These are phyloP conservation scores for Drosophila subquinaria DNA, from an alignment of 2,888 invertebrate genomes.

Conservation along the genomic window DNA sequence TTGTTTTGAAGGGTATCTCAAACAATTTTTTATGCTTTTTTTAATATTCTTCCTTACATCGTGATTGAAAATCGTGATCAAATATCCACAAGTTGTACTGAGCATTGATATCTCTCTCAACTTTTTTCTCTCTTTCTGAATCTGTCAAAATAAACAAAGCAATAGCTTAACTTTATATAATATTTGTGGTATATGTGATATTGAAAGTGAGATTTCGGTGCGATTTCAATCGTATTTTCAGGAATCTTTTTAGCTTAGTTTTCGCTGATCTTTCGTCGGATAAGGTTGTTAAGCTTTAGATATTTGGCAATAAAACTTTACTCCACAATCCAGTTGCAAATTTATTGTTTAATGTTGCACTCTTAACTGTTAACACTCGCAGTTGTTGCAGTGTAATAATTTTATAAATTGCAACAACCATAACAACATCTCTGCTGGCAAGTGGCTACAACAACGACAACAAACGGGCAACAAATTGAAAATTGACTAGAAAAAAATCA, in stretches of 20 bases:
- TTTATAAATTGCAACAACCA: background rate
- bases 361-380: constrained; percentile 1
- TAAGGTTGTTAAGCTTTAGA: background rate
- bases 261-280: background rate
- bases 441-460: background rate
- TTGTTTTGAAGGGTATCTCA: too few species aligned
- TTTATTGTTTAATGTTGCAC: background rate
- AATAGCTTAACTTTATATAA: too few species aligned
- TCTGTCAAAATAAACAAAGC: too few species aligned
- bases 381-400: constrained; percentile 8
- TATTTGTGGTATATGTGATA: background rate
- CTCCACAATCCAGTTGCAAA: background rate
- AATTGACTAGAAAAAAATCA: background rate
- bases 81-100: too few species aligned
- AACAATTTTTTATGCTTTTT: too few species aligned
- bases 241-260: background rate
- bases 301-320: background rate
- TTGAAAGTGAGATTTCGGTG: background rate
- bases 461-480: background rate
- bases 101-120: too few species aligned
- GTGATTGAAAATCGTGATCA: too few species aligned
- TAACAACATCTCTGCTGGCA: background rate
- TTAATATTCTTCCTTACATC: too few species aligned
- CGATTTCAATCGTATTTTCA: background rate
- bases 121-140: too few species aligned